These are phyloP conservation scores for Cosmorhoe ocellata DNA, from an alignment of 2,888 invertebrate species.

Conservation along the genomic window DNA sequence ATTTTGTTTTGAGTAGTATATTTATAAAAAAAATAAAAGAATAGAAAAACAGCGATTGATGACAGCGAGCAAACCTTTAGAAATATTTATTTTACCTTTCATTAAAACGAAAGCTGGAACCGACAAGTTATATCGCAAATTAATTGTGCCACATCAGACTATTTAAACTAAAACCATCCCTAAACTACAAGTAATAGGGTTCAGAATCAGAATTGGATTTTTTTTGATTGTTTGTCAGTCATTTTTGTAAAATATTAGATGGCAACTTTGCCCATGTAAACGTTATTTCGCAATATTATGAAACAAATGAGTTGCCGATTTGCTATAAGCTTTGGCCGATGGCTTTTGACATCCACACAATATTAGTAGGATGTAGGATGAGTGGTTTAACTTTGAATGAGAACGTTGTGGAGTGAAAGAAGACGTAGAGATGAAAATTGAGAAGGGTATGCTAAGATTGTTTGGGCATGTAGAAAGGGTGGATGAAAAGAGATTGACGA, in stretches of 20 bases:
- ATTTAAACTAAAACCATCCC: neutral
- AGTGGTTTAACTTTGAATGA: too few relatives aligned
- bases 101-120: slow-evolving; percentile 19
- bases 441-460: too few relatives aligned
- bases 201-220: neutral
- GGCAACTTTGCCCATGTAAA: neutral
- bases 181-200: neutral
- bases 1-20: too few relatives aligned
- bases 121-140: slow-evolving; percentile 9
- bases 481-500: too few relatives aligned
- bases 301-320: too few relatives aligned
- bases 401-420: too few relatives aligned
- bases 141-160: slow-evolving; percentile 4
- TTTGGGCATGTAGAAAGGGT: too few relatives aligned
- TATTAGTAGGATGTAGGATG: too few relatives aligned
- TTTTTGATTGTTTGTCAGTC: slow-evolving; percentile 1
- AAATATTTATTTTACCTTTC: slow-evolving; percentile 18
- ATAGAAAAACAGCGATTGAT: slow-evolving; percentile 4
- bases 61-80: slow-evolving; percentile 8
- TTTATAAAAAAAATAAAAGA: neutral
- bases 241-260: slow-evolving; percentile 1
- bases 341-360: too few relatives aligned
- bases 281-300: too few relatives aligned
- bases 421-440: too few relatives aligned
- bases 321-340: too few relatives aligned